A percentile compares a stretch with the other conserved stretches of the same genome.
Evolutionary conservation across 2,113 vertebrate species (phyloP).

Genomic region (Chroicocephalus ridibundus): DNA sequence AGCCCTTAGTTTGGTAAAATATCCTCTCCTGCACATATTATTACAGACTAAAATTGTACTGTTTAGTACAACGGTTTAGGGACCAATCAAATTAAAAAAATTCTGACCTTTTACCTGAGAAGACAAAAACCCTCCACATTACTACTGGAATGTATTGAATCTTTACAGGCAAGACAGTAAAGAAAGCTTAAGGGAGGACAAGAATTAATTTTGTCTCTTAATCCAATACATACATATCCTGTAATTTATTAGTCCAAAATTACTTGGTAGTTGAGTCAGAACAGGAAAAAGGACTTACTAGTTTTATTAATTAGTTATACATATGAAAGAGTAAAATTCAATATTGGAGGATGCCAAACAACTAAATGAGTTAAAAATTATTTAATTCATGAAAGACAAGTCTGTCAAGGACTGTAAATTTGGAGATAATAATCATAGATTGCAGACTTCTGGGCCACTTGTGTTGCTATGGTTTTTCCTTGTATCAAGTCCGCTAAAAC

Average conservation of each 20-base stretch:
- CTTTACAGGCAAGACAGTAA: not conserved
- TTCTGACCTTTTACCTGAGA: not conserved
- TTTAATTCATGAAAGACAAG: not conserved
- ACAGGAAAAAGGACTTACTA: not conserved
- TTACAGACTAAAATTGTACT: rapidly evolving
- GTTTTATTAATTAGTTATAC: too few species aligned
- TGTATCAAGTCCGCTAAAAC: not conserved
- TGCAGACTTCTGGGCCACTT: not conserved
- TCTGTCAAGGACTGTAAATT: not conserved
- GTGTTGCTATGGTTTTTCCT: not conserved
- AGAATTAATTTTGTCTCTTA: not conserved
- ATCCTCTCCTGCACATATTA: not conserved
- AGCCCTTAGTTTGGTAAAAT: not conserved
- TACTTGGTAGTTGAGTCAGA: not conserved
- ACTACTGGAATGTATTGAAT: not conserved
- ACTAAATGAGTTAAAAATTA: not conserved
- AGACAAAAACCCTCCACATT: not conserved
- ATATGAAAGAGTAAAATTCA: not conserved
- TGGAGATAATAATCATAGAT: not conserved
- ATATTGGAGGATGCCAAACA: not conserved
- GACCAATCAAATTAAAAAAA: not conserved
- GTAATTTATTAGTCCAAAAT: not conserved
- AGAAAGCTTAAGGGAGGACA: not conserved
- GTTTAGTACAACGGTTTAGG: not conserved
- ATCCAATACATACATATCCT: not conserved